These are phyloP conservation scores for Eupsittula cactorum DNA, from an alignment of 2,113 vertebrate species.

Conservation along the genomic window DNA sequence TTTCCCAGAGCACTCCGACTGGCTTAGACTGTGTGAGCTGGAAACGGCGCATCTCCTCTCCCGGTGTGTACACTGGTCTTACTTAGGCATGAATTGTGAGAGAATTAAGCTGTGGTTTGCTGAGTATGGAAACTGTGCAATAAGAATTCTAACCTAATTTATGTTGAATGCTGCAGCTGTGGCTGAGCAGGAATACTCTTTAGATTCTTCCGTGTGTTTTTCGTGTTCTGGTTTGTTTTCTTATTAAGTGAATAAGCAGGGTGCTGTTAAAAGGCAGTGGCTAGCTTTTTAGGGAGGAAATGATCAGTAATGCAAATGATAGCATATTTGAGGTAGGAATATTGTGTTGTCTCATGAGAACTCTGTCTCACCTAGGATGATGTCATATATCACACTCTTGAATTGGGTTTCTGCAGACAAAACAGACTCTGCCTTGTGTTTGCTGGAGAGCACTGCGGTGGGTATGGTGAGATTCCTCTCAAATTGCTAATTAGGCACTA, in stretches of 20 bases:
- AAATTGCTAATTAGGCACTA: conserved; percentile 16
- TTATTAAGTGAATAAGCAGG: neutral
- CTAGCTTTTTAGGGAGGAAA: neutral
- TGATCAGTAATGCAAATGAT: neutral
- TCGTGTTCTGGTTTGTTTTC: neutral
- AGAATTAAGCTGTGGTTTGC: neutral
- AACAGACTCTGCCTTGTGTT: neutral
- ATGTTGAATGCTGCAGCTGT: neutral
- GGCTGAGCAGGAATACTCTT: neutral
- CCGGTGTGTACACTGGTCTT: conserved; percentile 62
- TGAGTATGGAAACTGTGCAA: neutral
- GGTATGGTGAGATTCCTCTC: neutral
- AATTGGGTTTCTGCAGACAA: neutral
- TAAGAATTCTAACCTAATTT: neutral
- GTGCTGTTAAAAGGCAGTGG: neutral
- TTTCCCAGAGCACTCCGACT: conserved; percentile 86
- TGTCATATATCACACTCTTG: neutral
- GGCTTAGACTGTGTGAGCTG: conserved; percentile 82
- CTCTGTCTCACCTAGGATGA: neutral
- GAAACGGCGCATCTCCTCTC: conserved; percentile 53
- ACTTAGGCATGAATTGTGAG: neutral
- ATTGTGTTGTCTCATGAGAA: neutral
- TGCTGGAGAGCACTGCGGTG: neutral
- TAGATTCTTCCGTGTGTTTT: neutral
- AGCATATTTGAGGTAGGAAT: neutral